Percentiles rank a stretch among this genome's conserved stretches.
Conservation (phyloP, 2,797 vertebrate species). For the Pelobates cultripes region DNA sequence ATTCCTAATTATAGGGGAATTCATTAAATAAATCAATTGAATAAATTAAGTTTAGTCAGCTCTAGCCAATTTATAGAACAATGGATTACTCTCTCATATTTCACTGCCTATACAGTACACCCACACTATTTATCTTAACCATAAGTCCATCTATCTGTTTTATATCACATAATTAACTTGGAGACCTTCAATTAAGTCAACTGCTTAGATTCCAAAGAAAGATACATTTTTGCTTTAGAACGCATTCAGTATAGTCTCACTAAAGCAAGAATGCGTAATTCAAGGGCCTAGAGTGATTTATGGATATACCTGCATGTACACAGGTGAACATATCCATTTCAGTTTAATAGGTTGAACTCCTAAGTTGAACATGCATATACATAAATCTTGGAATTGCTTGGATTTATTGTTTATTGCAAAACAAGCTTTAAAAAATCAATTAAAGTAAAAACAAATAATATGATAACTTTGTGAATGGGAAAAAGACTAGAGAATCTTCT, state of each 20-base stretch:
- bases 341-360: too few species aligned
- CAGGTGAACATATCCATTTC: too few species aligned
- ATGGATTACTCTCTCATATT: background rate
- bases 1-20: background rate
- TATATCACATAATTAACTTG: background rate
- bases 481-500: too few species aligned
- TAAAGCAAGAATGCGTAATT: too few species aligned
- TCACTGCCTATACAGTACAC: background rate
- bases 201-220: background rate
- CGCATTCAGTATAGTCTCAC: background rate
- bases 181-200: background rate
- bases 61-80: background rate
- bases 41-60: background rate
- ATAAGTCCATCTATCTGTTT: background rate
- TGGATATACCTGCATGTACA: too few species aligned
- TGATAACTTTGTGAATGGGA: too few species aligned
- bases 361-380: too few species aligned
- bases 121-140: background rate
- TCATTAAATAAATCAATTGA: slow-evolving; percentile 1
- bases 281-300: too few species aligned
- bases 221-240: background rate
- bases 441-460: too few species aligned
- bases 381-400: too few species aligned
- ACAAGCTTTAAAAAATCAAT: too few species aligned
- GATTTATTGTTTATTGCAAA: too few species aligned